Conservation (phyloP, 2,797 vertebrate genomes). For the Myotis pilosus region DNA sequence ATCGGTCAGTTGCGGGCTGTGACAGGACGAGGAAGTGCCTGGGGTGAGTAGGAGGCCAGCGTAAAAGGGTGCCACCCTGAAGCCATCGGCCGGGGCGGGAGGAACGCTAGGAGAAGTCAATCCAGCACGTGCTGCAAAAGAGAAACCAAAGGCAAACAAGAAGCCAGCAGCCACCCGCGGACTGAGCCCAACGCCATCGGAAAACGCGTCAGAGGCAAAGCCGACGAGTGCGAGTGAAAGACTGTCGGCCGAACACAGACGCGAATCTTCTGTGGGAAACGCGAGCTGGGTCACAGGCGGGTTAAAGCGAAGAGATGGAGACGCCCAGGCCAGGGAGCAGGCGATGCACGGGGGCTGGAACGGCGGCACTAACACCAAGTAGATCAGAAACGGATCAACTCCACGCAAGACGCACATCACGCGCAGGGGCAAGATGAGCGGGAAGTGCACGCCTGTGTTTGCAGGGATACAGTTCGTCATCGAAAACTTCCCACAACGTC, state of each 20-base stretch:
- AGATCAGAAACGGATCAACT: not conserved
- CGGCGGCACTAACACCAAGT: fast-evolving
- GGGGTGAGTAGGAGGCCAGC: fast-evolving
- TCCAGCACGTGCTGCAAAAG: fast-evolving
- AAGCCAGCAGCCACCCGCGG: not conserved
- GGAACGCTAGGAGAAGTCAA: not conserved
- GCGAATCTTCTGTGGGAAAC: fast-evolving
- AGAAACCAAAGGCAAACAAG: too few species aligned
- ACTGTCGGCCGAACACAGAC: not conserved
- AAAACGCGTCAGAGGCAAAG: too few species aligned
- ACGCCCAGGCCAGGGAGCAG: not conserved
- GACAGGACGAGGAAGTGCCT: fast-evolving
- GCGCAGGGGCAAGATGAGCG: not conserved
- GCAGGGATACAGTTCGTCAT: not conserved
- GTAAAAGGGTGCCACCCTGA: fast-evolving
- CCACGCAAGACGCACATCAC: not conserved
- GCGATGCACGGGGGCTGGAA: fast-evolving
- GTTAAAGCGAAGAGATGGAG: not conserved
- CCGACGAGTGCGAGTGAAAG: not conserved
- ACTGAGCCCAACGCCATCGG: fast-evolving
- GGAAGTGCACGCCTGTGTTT: not conserved
- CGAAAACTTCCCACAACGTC: not conserved
- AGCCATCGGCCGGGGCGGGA: fast-evolving
- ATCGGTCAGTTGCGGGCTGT: too few species aligned
- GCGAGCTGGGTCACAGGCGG: not conserved